phyloP scores from a whole-genome alignment of 2,797 vertebrate species.

The Manis pentadactyla region DNA sequence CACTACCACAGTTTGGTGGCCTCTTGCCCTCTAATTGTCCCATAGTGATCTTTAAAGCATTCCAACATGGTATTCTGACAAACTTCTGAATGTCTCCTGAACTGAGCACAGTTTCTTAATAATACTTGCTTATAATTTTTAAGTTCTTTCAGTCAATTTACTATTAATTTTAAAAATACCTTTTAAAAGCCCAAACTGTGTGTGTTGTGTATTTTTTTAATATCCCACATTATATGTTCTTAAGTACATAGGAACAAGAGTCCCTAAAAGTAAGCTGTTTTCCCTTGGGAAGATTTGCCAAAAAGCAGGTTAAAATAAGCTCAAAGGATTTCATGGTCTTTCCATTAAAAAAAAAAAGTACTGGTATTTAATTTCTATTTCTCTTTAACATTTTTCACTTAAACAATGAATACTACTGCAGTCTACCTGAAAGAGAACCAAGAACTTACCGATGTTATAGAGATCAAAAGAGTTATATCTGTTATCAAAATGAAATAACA shows the following conservation, averaged over 20 bases:
- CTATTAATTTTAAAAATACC: background rate
- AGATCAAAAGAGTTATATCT: background rate
- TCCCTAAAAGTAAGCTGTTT: constrained; percentile 55
- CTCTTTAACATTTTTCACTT: constrained; percentile 10
- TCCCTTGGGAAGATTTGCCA: constrained; percentile 9
- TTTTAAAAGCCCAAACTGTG: background rate
- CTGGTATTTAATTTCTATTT: constrained; percentile 36
- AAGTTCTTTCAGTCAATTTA: constrained; percentile 1
- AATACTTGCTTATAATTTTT: constrained; percentile 13
- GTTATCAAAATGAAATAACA: background rate
- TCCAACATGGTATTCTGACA: background rate
- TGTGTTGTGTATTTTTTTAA: background rate
- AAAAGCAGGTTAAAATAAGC: constrained; percentile 34
- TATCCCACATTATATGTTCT: background rate
- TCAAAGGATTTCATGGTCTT: background rate
- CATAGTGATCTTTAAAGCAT: background rate
- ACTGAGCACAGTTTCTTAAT: background rate
- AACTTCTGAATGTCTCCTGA: background rate
- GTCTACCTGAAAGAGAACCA: constrained; percentile 8
- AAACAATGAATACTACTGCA: constrained; percentile 12
- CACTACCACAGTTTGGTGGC: background rate
- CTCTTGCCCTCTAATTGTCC: constrained; percentile 18
- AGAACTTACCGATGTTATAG: constrained; percentile 12
- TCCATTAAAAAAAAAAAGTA: background rate
- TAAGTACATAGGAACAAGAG: background rate